These are phyloP conservation scores for Drepanosiphum platanoidis DNA, from an alignment of 2,888 invertebrate species.

Conservation along the genomic window DNA sequence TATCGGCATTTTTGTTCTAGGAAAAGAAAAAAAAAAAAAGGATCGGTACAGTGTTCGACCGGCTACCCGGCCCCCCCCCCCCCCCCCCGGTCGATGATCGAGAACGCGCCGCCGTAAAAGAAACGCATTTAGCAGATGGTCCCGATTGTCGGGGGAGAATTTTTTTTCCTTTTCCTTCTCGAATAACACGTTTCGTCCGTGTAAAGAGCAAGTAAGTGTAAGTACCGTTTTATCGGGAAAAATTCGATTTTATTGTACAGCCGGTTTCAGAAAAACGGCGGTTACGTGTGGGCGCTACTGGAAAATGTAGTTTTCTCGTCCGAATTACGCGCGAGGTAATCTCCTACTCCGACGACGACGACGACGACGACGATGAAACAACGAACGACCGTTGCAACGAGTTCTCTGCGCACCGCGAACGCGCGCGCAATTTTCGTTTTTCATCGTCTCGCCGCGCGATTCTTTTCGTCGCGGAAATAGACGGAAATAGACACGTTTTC, in stretches of 20 bases:
- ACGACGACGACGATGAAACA: not conserved
- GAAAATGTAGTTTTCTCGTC: not conserved
- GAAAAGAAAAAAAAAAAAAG: not conserved
- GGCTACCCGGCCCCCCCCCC: not conserved
- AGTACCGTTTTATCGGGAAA: not conserved
- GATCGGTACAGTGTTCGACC: not conserved
- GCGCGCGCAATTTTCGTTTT: not conserved
- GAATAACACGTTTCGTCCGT: not conserved
- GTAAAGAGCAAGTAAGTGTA: too few relatives aligned
- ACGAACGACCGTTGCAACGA: too few relatives aligned
- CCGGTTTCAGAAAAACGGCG: not conserved
- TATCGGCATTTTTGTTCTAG: constrained; percentile 23
- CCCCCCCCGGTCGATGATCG: too few relatives aligned
- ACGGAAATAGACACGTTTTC: too few relatives aligned
- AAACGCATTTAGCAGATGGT: constrained; percentile 10
- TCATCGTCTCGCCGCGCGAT: not conserved
- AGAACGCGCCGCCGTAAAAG: not conserved
- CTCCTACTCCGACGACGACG: too few relatives aligned
- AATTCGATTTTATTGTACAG: not conserved
- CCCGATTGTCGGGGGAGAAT: not conserved
- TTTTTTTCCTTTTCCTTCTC: too few relatives aligned
- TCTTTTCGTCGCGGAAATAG: not conserved
- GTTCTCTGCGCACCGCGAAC: too few relatives aligned
- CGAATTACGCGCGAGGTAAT: not conserved
- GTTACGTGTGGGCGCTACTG: not conserved